Base-by-base conservation (phyloP, 2,888 invertebrate species). In the Ischnura elegans region DNA sequence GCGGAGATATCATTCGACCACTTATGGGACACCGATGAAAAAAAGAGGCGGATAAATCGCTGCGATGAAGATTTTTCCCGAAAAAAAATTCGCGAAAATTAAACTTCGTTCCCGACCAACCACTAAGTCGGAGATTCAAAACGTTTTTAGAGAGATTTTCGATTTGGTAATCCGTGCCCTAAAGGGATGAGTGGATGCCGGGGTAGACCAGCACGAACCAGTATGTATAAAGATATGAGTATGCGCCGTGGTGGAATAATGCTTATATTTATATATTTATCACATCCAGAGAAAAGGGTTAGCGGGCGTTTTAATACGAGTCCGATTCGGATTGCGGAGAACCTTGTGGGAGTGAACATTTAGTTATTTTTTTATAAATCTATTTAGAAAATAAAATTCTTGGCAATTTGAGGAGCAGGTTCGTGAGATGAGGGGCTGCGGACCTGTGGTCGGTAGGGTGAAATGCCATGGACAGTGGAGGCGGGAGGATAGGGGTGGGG, bases 301-400 rank as follows among this genome's bases (percentile, higher is more conserved):
- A 90, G 66, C 47, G 90, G 90, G 55, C 90, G 55, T 61, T 87
- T 87, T n/a, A n/a, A 87, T 42, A 25, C n/a, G 36, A 66, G 90
- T 90, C 90, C 90, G 90, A 66, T 5, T 55, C 51, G 87, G 90
- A 61, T 43, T 42, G 55, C 36, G 36, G 36, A 36, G 76, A 13
- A 36, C 29, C 76, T 36, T 29, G 76, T 76, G 13, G 0, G 36
- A 76, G 76, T 76, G 13, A 19, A 51, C 0, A 8, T 6, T 51
- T 19, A 51, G 21, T 61, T 61, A 25, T 25, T 61, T 61, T 36
- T n/a, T n/a, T n/a, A n/a, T n/a, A n/a, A n/a, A n/a, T n/a, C n/a
- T n/a, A n/a, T n/a, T n/a, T 36, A 36, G 10, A 76, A n/a, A 76
- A 76, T 13, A 76, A 76, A 13, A 76, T 25, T 10, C 29, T 6